These are phyloP conservation scores for Hippopotamyrus pictus DNA, from an alignment of 2,797 vertebrate species.

Conservation along the genomic window DNA sequence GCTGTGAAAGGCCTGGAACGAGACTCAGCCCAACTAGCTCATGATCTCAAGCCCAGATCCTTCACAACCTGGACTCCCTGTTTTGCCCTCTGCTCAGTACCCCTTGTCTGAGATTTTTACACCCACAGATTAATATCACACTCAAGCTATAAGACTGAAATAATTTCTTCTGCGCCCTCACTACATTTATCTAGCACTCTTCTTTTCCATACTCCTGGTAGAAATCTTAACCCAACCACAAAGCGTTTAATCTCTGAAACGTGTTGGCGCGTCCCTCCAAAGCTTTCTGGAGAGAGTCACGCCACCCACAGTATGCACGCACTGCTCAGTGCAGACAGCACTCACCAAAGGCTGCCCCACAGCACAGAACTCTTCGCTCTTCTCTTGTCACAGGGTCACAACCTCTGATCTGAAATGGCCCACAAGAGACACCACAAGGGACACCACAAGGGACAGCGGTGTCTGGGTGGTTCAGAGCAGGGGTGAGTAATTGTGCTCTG, in stretches of 20 bases:
- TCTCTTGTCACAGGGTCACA: not conserved
- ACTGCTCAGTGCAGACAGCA: not conserved
- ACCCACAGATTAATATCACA: not conserved
- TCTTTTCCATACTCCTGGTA: not conserved
- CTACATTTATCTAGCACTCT: not conserved
- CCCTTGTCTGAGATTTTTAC: not conserved
- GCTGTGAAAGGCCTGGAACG: not conserved
- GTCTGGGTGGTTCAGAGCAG: not conserved
- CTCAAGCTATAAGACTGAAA: not conserved
- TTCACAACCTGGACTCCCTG: not conserved
- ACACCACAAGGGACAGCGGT: not conserved
- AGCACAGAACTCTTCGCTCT: not conserved
- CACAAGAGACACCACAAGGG: not conserved
- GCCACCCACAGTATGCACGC: not conserved
- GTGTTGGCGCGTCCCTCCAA: not conserved
- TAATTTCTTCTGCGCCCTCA: not conserved
- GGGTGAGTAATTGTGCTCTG: not conserved
- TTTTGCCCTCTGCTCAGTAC: not conserved
- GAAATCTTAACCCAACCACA: not conserved
- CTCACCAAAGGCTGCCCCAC: not conserved
- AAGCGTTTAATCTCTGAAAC: not conserved
- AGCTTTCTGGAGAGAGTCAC: not conserved
- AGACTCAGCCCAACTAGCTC: not conserved
- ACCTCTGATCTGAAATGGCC: not conserved
- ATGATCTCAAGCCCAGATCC: not conserved